These are phyloP conservation scores for Tetramorium alpestre DNA, from an alignment of 1,140 invertebrate species.

Conservation along the genomic window DNA sequence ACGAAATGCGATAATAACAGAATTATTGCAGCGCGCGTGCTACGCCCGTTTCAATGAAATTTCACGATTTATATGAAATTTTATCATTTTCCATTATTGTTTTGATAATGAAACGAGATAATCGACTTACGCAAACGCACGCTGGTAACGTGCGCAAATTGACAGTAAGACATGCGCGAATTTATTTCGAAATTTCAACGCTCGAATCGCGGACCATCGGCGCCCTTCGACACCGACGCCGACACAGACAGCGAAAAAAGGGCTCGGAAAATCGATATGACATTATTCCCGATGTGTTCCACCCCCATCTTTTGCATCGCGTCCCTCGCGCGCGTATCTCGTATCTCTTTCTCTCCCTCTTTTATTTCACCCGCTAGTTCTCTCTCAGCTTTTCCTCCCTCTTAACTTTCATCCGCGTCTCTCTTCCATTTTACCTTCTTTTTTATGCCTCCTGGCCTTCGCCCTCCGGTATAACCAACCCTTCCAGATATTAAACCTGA, in stretches of 20 bases:
- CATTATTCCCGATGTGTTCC: slow-evolving; percentile 54
- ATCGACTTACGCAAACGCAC: not conserved
- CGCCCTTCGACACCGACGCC: not conserved
- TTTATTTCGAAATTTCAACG: slow-evolving; percentile 23
- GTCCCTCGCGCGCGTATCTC: not conserved
- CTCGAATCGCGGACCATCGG: not conserved
- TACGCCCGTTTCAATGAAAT: not conserved
- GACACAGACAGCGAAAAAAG: not conserved
- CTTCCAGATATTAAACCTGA: slow-evolving; percentile 50
- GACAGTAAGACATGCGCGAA: not conserved
- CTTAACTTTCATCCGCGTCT: slow-evolving; percentile 26
- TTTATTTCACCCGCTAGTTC: not conserved
- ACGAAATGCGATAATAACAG: slow-evolving; percentile 5
- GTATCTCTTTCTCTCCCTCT: slow-evolving; percentile 4
- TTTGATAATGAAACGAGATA: not conserved
- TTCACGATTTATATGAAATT: slow-evolving; percentile 1
- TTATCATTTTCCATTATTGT: not conserved
- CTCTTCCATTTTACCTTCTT: slow-evolving; percentile 10
- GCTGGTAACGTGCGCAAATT: not conserved
- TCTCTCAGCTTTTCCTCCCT: not conserved
- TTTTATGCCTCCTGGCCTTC: slow-evolving; percentile 21
- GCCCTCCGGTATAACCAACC: slow-evolving; percentile 20
- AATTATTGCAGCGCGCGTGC: not conserved
- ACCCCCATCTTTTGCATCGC: slow-evolving; percentile 37
- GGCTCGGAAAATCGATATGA: slow-evolving; percentile 44